phyloP scores from a whole-genome alignment of 2,888 invertebrate genomes.

The Loripinus fragilis region DNA sequence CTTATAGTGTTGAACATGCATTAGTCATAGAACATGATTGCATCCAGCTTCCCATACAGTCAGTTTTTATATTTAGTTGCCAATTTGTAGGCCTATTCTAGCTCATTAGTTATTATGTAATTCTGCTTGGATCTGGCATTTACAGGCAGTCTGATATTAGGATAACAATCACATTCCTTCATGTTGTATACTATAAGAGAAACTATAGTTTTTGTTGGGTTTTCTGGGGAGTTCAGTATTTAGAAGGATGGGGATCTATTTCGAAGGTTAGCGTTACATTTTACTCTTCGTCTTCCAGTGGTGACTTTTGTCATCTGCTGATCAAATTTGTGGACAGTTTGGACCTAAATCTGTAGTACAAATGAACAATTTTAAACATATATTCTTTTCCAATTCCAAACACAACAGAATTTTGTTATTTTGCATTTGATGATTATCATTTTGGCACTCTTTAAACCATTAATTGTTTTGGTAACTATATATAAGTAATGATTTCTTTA shows the following conservation, averaged over 20 bases:
- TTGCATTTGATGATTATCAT: too few species aligned
- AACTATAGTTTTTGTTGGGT: background rate
- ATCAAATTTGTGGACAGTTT: too few species aligned
- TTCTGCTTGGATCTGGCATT: slow-evolving; percentile 11
- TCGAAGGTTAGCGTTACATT: slow-evolving; percentile 1
- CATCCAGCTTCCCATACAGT: background rate
- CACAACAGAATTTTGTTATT: too few species aligned
- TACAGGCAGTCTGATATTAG: background rate
- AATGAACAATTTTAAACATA: too few species aligned
- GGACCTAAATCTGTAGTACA: too few species aligned
- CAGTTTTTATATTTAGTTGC: slow-evolving; percentile 1
- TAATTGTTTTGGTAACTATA: too few species aligned
- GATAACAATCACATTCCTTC: slow-evolving; percentile 15
- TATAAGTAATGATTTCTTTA: too few species aligned
- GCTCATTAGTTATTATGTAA: slow-evolving; percentile 16
- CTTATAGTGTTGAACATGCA: background rate
- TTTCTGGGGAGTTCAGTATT: background rate
- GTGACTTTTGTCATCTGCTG: too few species aligned
- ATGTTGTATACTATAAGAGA: background rate
- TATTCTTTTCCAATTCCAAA: too few species aligned
- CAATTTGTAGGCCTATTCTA: background rate
- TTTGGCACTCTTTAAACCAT: too few species aligned
- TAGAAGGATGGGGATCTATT: slow-evolving; percentile 9
- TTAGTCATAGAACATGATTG: slow-evolving; percentile 2
- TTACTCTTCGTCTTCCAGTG: too few species aligned